Conservation (phyloP, 2,888 invertebrate genomes). For the Oscheius sp. region DNA sequence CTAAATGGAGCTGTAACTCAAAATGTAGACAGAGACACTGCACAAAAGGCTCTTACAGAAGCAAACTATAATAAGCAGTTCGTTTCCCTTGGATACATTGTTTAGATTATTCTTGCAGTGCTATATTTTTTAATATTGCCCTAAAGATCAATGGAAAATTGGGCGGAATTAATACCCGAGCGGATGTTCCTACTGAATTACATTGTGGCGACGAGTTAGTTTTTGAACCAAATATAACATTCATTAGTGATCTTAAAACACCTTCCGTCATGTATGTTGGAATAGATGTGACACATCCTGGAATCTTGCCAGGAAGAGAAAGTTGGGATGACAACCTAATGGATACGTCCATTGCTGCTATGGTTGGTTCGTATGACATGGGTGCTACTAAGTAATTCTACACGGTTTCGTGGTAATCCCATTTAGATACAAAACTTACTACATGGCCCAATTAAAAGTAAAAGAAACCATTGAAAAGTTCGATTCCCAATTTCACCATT, state of each 20-base stretch:
- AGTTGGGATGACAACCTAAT: slow-evolving; percentile 4
- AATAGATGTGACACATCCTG: slow-evolving; percentile 60
- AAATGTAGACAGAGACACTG: slow-evolving; percentile 14
- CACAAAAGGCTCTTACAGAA: slow-evolving; percentile 7
- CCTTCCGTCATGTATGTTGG: slow-evolving; percentile 52
- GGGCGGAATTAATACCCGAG: slow-evolving; percentile 46
- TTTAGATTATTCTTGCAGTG: not conserved
- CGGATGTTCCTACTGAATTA: slow-evolving; percentile 9
- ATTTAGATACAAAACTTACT: slow-evolving; percentile 37
- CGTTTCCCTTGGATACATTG: not conserved
- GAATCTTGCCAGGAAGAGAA: not conserved
- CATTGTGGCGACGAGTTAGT: not conserved
- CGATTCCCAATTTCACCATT: slow-evolving; percentile 31
- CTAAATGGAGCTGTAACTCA: not conserved
- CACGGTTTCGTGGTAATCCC: too few relatives aligned
- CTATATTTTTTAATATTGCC: slow-evolving; percentile 46
- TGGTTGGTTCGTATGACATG: slow-evolving; percentile 51
- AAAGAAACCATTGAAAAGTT: slow-evolving; percentile 40
- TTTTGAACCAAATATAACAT: not conserved
- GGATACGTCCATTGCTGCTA: slow-evolving; percentile 46
- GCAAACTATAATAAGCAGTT: not conserved
- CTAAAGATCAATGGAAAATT: slow-evolving; percentile 56
- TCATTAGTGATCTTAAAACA: slow-evolving; percentile 2
- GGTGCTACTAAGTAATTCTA: slow-evolving; percentile 46
- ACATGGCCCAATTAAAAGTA: slow-evolving; percentile 33